These are phyloP conservation scores for Chroicocephalus ridibundus DNA, from an alignment of 2,113 vertebrate species.

Conservation along the genomic window DNA sequence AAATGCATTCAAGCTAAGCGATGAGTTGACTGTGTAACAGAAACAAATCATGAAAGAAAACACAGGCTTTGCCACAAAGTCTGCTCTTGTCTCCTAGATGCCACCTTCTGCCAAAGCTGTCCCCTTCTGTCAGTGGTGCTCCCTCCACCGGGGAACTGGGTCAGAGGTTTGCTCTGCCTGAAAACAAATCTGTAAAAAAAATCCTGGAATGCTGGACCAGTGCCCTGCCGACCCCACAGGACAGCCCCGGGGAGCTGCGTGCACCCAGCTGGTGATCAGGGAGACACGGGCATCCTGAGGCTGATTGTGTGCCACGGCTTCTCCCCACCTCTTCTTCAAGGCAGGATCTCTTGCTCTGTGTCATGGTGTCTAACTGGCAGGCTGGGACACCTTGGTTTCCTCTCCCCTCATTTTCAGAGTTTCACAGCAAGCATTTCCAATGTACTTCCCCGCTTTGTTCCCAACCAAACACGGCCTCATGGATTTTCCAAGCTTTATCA, in stretches of 20 bases:
- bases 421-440: neutral
- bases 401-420: neutral
- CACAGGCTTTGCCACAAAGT: neutral
- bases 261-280: neutral
- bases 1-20: neutral
- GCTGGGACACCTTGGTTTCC: neutral
- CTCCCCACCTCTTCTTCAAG: neutral
- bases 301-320: neutral
- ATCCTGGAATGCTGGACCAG: accelerated
- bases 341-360: neutral
- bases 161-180: neutral
- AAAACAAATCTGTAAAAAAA: neutral
- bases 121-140: neutral
- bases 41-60: neutral
- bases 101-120: neutral
- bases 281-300: neutral
- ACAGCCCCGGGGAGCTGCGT: neutral
- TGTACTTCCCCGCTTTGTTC: neutral
- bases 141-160: neutral
- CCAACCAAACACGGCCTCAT: neutral
- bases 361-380: accelerated
- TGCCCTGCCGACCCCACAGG: neutral
- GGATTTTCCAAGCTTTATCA: neutral
- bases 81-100: neutral
- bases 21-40: neutral